Conservation (phyloP, 2,797 vertebrate genomes). For the Argya squamiceps region DNA sequence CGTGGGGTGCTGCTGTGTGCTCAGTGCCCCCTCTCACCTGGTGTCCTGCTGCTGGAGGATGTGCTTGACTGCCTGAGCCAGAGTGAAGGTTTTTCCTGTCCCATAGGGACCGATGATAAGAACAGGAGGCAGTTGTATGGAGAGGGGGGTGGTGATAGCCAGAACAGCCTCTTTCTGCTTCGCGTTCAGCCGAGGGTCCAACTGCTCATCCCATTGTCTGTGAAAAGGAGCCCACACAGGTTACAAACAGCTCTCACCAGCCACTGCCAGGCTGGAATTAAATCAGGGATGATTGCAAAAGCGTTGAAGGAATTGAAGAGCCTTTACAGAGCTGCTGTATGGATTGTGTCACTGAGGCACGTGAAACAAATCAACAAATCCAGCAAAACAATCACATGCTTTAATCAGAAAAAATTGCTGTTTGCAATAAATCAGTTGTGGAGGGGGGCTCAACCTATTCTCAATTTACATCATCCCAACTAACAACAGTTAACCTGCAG, state of each 20-base stretch:
- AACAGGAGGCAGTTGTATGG: constrained; percentile 91
- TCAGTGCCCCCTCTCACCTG: constrained; percentile 80
- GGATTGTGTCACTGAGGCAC: not conserved
- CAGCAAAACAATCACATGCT: not conserved
- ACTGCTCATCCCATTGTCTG: constrained; percentile 98
- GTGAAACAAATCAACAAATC: not conserved
- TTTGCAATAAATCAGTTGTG: not conserved
- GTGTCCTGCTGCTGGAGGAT: constrained; percentile 93
- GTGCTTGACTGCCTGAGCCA: constrained; percentile 98
- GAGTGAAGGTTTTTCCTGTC: constrained; percentile 98
- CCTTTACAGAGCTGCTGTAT: not conserved
- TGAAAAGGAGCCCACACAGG: not conserved
- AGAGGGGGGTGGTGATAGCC: constrained; percentile 94
- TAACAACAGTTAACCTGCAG: not conserved
- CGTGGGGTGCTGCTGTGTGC: not conserved
- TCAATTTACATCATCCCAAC: not conserved
- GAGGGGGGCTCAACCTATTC: not conserved
- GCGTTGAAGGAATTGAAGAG: not conserved
- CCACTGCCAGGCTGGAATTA: not conserved
- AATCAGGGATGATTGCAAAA: not conserved
- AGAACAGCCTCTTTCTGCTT: constrained; percentile 99
- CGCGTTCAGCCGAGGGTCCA: constrained; percentile 96
- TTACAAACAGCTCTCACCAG: not conserved
- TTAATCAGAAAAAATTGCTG: not conserved
- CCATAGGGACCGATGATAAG: constrained; percentile 98